phyloP scores from a whole-genome alignment of 2,797 vertebrate genomes.

The Tapera naevia region DNA sequence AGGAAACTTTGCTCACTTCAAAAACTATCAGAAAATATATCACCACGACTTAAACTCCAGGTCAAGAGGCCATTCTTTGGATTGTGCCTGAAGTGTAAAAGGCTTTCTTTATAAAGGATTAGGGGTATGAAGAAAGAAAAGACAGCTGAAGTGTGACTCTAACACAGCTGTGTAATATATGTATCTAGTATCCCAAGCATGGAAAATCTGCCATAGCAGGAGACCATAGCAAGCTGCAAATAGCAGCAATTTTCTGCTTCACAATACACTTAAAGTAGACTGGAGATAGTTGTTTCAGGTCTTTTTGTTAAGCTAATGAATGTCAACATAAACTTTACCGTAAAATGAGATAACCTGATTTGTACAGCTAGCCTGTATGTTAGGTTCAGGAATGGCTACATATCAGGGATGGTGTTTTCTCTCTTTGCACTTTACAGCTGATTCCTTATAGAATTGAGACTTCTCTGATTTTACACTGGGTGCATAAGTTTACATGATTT shows the following conservation, averaged over 20 bases:
- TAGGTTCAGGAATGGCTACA: background rate
- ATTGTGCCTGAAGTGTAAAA: background rate
- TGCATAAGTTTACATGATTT: background rate
- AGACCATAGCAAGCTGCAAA: background rate
- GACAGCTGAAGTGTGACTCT: background rate
- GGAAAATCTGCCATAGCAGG: background rate
- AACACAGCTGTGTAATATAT: background rate
- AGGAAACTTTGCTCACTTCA: background rate
- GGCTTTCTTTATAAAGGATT: background rate
- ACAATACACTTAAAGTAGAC: background rate
- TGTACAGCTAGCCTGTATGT: background rate
- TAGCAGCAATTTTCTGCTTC: background rate
- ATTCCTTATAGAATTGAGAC: background rate
- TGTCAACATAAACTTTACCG: background rate
- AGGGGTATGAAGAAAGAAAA: background rate
- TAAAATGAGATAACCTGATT: background rate
- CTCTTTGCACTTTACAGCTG: background rate
- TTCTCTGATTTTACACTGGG: background rate
- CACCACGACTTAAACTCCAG: background rate
- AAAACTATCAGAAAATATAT: background rate
- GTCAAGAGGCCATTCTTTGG: background rate
- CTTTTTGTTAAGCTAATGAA: background rate
- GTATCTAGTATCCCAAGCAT: background rate
- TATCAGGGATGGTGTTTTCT: background rate
- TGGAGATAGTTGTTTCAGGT: background rate